Percentiles rank a stretch among this genome's conserved stretches.
Evolutionary conservation across 2,113 vertebrate genomes (phyloP).

Genomic region (Ptychochromis oligacanthus): DNA sequence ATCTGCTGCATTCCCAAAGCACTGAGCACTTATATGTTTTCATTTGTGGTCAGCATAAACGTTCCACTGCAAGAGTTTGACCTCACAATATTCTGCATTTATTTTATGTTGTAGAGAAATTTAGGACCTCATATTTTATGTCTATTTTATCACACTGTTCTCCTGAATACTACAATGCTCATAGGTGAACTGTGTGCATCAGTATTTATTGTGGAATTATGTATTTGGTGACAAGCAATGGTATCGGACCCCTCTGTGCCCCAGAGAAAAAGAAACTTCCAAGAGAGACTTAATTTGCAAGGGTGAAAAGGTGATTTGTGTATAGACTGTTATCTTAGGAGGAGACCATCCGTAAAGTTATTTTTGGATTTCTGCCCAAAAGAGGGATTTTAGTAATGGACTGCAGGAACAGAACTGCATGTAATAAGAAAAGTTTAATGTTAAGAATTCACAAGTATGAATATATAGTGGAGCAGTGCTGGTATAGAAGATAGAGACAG

Average conservation of each 20-base stretch:
- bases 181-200: neutral
- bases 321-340: neutral
- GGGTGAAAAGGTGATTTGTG: neutral
- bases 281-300: neutral
- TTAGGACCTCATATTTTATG: neutral
- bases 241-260: neutral
- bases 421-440: slow-evolving; percentile 2
- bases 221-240: neutral
- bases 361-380: slow-evolving; percentile 30
- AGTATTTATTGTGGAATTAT: neutral
- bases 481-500: neutral
- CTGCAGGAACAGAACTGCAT: neutral
- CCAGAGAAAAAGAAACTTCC: neutral
- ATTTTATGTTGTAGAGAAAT: neutral
- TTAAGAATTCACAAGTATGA: neutral
- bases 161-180: neutral
- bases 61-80: neutral
- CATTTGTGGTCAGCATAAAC: neutral
- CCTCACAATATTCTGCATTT: neutral
- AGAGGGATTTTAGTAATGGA: neutral
- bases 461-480: neutral
- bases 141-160: neutral
- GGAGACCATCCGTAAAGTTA: slow-evolving; percentile 37
- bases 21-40: neutral
- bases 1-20: neutral